Conservation (phyloP, 2,797 vertebrate genomes). For the Pipistrellus kuhlii region DNA sequence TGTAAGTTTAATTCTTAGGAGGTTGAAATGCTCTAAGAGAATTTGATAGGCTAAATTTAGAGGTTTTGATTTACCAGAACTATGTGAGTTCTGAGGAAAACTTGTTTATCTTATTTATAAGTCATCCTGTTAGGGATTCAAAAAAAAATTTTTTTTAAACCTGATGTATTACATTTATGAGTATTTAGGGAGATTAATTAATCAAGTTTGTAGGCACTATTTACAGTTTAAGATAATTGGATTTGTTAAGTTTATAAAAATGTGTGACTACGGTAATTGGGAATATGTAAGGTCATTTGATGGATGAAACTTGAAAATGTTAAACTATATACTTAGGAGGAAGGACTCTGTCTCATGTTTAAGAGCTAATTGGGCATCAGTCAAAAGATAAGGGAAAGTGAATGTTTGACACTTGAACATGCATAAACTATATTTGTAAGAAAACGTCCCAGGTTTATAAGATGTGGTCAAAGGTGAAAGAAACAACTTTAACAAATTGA, state of each 20-base stretch:
- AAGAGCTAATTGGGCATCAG: neutral
- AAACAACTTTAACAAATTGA: conserved; percentile 21
- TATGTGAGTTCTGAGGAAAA: conserved; percentile 30
- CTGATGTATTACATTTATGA: conserved; percentile 52
- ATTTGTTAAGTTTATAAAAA: conserved; percentile 61
- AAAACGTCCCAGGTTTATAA: neutral
- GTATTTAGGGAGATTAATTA: conserved; percentile 47
- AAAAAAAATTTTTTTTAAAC: neutral
- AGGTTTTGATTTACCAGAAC: conserved; percentile 36
- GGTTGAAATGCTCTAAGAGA: conserved; percentile 34
- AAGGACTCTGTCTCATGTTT: neutral
- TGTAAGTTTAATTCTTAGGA: conserved; percentile 36
- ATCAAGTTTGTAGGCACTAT: conserved; percentile 41
- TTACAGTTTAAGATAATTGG: conserved; percentile 67
- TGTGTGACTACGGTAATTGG: neutral
- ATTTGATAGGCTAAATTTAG: conserved; percentile 40
- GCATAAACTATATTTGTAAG: neutral
- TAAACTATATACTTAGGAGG: conserved; percentile 13
- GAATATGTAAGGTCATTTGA: conserved; percentile 33
- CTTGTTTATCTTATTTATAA: conserved; percentile 44
- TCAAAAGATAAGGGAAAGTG: conserved; percentile 23
- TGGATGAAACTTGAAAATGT: conserved; percentile 35
- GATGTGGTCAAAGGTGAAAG: neutral
- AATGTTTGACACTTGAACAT: conserved; percentile 15
- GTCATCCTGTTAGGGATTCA: conserved; percentile 6